Base-by-base conservation (phyloP, 2,888 invertebrate genomes). In the Noctuana brunneofusca region DNA sequence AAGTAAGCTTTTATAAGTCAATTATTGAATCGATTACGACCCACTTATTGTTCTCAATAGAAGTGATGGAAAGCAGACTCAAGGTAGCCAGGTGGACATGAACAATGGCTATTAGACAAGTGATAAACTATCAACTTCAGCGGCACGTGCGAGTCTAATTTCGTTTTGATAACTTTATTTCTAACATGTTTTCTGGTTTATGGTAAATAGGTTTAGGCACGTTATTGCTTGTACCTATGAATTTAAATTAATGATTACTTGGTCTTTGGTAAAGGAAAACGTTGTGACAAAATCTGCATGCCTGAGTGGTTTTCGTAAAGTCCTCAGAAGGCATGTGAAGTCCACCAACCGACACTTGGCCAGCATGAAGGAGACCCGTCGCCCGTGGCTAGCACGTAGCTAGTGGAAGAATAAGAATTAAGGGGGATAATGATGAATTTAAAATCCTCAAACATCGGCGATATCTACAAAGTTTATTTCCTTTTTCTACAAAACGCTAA, bases 131-230 rank as follows among this genome's bases (percentile, higher is more conserved):
- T 86, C 78, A 79, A 78, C 87, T 86, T 78, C 78, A 83, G 84
- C 73, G 81, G 74, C 85, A 80, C 87, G 87, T 85, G 88, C 87
- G 86, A 80, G 79, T 73, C 87, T 71, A 85, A 87, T 87, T 72
- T 71, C 72, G 71, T 74, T 46, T 56, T 18, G 43, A 46, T 41
- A 56, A 55, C 16, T 55, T 14, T 8, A 55, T 16, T 27, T 48
- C 22, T 16, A 20, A 27, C 6, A 22, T 12, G 11, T 8, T 22
- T 1, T 46, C 4, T 46, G 22, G 12, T n/a, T n/a, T 22, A 12
- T 6, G 2, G 9, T 30, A 30, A 6, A 3, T 30, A 8, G 30
- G 30, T 30, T 30, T 9, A 30, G n/a, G n/a, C n/a, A n/a, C n/a
- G n/a, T n/a, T n/a, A n/a, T n/a, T n/a, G n/a, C n/a, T n/a, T n/a